Evolutionary conservation across 2,888 invertebrate species (phyloP).

Genomic region (Leistus spinibarbis): DNA sequence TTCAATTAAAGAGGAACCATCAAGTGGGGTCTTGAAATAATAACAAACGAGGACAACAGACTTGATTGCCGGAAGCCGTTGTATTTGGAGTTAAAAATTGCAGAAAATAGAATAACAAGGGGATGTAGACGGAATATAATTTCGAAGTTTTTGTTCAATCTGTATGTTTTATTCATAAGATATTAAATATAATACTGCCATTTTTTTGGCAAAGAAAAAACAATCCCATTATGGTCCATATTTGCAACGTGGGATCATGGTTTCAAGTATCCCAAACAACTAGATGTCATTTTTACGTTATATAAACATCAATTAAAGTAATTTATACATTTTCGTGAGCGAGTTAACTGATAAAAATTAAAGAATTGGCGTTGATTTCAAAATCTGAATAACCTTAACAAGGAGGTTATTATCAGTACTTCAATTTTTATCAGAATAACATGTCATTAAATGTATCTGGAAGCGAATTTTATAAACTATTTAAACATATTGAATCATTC

Average conservation of each 20-base stretch:
- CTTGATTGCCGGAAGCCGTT: background rate
- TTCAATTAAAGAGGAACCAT: conserved; percentile 14
- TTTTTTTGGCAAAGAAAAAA: background rate
- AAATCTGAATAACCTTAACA: no score
- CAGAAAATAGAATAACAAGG: background rate
- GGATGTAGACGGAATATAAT: background rate
- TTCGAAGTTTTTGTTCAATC: background rate
- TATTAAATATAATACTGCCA: background rate
- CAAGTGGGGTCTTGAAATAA: background rate
- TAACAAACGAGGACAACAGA: background rate
- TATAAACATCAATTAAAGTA: no score
- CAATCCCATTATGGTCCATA: background rate
- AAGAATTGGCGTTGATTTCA: no score
- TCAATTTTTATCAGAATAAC: no score
- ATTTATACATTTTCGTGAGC: no score
- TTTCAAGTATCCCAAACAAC: no score
- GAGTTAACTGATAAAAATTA: no score
- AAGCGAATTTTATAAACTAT: no score
- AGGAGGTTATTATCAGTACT: no score
- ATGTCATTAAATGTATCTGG: no score
- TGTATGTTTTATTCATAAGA: background rate
- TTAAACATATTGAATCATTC: no score
- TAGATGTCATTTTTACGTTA: no score
- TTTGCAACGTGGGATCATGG: background rate
- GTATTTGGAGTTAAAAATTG: background rate